Evolutionary conservation across 2,888 invertebrate species (phyloP), one percentile per base, ranked within the genome.

Genomic region (Coelinius sp.): DNA sequence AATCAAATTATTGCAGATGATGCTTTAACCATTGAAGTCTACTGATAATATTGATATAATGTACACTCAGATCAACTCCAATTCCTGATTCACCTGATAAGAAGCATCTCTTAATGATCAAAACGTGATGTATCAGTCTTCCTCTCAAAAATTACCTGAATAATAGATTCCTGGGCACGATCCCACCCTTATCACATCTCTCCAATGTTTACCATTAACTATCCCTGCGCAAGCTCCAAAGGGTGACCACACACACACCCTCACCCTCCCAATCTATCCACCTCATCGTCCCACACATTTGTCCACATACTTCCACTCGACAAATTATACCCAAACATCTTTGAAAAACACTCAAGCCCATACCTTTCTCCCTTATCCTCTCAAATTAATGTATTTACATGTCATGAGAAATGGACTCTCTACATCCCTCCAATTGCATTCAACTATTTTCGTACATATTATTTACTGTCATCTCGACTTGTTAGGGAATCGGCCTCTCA

Each of bases 81-180:
- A 59, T 59, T 31, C 31, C 56, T 20, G 59, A 59, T 59, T 10
- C 1, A 7, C 12, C 35, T 59, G 59, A 59, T 59, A 59, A 31
- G 10, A 1, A 4, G 27, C 56, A 10, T 4, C 20, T 35, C 12
- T 14, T n/a, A n/a, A n/a, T n/a, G 53, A 25, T 59, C 35, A 12
- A 22, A 71, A 78, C 80, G 80, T 83, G 83, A 75, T 77, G 56
- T 83, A 84, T 84, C 83, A 79, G 46, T 52, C 49, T 59, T 10
- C 52, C n/a, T n/a, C 49, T 68, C 64, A 73, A 67, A 73, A 6
- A 4, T 65, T 74, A 83, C 78, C 74, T 78, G 68, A 77, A 78
- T 80, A 84, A 84, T 82, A 80, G 78, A 85, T 85, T 83, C 84
- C 76, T 69, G 62, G 76, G 79, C 85, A 83, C 81, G 85, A 73